Base-by-base conservation (phyloP, 2,888 invertebrate genomes). In the Neelides folsomi region DNA sequence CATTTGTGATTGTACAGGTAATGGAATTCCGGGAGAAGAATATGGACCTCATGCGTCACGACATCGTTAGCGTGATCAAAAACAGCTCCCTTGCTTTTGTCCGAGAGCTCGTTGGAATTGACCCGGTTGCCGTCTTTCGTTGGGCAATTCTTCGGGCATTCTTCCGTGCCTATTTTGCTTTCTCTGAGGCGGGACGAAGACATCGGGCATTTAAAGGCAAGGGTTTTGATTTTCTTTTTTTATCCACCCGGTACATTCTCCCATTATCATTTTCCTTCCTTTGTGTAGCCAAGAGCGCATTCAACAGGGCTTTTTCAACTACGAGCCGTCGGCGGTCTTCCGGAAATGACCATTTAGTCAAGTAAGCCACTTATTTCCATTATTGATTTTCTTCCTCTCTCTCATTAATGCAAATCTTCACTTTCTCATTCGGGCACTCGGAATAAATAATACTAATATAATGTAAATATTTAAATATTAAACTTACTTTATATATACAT, bases 1-100 rank as follows among this genome's bases (percentile, higher is more conserved):
- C 4, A 5, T 5, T 27, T 27, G 27, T 27, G 27, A 27, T 27
- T 27, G 27, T 65, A 47, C 59, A 80, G 80, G 85, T 83, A 58
- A 76, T 80, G 66, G 90, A 90, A 67, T 93, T 94, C 83, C 79
- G 93, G 19, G 93, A 94, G 70, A 95, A 95, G 72, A 95, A 95
- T 73, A 74, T 90, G 62, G 94, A 94, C 71, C 77, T 92, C 53
- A 92, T 94, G 85, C 78, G 93, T 51, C 88, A 87, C 58, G 94
- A 94, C 69, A 89, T 94, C 52, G 87, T 94, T 55, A 86, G 86
- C 55, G 89, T 93, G 44, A 70, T 95, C 62, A 94, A 94, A 73
- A 92, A 90, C 72, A 89, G 89, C 53, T 87, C 86, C 52, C 79
- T 89, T 71, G 86, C 90, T 1, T 92, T 94, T 71, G 92, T 94